Evolutionary conservation across 1,140 invertebrate species (phyloP).

Genomic region (Cryptotermes secundus): DNA sequence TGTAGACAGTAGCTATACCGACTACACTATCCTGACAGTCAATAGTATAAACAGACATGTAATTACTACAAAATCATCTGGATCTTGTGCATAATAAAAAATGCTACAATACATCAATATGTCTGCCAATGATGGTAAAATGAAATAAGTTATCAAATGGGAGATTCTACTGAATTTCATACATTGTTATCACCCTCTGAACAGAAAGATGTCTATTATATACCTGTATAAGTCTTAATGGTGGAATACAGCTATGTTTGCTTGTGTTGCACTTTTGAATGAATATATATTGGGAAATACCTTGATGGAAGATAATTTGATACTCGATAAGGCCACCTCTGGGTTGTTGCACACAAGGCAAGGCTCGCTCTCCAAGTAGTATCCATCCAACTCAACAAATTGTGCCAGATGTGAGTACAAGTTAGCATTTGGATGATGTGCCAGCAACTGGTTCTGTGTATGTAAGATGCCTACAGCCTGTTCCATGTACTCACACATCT

Average conservation of each 20-base stretch:
- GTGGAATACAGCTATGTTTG: too few relatives aligned
- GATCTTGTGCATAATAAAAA: too few relatives aligned
- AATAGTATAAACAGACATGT: background rate
- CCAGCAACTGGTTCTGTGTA: slow-evolving; percentile 82
- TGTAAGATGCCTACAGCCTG: slow-evolving; percentile 82
- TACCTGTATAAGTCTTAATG: too few relatives aligned
- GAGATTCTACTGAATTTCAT: too few relatives aligned
- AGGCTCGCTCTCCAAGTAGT: slow-evolving; percentile 94
- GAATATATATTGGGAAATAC: slow-evolving; percentile 43
- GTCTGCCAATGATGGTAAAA: too few relatives aligned
- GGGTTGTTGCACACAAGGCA: slow-evolving; percentile 97
- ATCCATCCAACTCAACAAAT: slow-evolving; percentile 93
- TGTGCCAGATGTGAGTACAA: slow-evolving; percentile 89
- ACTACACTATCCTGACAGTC: too few relatives aligned
- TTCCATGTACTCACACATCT: slow-evolving; percentile 75
- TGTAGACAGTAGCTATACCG: too few relatives aligned
- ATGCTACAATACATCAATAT: too few relatives aligned
- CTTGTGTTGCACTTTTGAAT: background rate
- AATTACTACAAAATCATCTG: background rate
- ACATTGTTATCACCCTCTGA: too few relatives aligned
- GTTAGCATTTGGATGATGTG: slow-evolving; percentile 91
- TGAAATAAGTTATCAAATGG: too few relatives aligned
- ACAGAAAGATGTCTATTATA: too few relatives aligned
- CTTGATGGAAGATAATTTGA: slow-evolving; percentile 93
- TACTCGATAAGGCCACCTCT: slow-evolving; percentile 86